phyloP scores from a whole-genome alignment of 2,888 invertebrate genomes.

The Drosophila falleni region DNA sequence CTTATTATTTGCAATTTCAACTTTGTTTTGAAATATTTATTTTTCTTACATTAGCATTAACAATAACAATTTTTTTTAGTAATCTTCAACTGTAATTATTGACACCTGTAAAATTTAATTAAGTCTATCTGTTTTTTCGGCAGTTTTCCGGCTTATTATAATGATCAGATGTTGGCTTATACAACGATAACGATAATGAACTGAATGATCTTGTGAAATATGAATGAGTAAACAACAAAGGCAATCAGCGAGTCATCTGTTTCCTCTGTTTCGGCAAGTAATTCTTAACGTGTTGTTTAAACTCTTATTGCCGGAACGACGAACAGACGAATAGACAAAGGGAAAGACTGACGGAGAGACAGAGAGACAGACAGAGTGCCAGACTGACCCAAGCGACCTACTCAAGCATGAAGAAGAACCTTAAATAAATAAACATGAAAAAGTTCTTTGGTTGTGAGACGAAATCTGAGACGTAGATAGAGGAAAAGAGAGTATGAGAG shows the following conservation, averaged over 20 bases:
- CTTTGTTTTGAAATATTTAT: no score
- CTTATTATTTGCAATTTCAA: no score
- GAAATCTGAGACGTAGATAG: constrained; percentile 7
- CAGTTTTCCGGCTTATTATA: constrained; percentile 16
- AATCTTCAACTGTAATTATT: constrained; percentile 22
- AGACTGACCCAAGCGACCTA: constrained; percentile 56
- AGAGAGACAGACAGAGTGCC: neutral
- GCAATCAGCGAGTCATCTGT: constrained; percentile 30
- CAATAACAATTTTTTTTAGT: neutral
- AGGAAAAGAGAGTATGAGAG: neutral
- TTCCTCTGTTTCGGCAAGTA: constrained; percentile 20
- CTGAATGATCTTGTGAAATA: constrained; percentile 54
- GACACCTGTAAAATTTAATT: constrained; percentile 23
- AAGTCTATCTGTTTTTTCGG: constrained; percentile 6
- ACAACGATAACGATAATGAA: constrained; percentile 18
- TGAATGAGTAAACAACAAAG: constrained; percentile 27
- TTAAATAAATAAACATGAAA: constrained; percentile 48
- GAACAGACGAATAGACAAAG: neutral
- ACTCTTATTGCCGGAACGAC: constrained; percentile 6
- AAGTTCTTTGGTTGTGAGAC: constrained; percentile 27
- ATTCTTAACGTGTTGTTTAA: constrained; percentile 17
- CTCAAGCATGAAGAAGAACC: constrained; percentile 67
- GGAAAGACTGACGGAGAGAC: neutral
- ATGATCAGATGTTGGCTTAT: constrained; percentile 15
- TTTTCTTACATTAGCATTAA: neutral